Conservation (phyloP, 37 sponge, comb jelly and placozoan genomes). For the Oscarella lobularis region DNA sequence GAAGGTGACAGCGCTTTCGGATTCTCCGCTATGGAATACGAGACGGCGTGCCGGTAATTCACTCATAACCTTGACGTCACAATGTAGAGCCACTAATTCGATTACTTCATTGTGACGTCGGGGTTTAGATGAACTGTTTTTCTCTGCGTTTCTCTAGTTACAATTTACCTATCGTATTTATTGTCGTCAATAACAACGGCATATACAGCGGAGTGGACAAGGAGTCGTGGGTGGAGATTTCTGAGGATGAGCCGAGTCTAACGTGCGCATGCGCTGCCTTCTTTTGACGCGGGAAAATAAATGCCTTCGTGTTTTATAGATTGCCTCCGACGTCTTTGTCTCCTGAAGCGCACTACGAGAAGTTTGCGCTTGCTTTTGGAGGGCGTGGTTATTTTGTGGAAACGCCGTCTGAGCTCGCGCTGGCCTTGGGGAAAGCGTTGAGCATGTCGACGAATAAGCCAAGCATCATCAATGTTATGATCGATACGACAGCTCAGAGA, state of each 20-base stretch:
- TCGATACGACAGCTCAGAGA: constrained; percentile 38
- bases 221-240: too few relatives aligned
- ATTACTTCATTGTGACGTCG: not conserved
- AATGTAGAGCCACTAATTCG: too few relatives aligned
- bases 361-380: constrained; percentile 54
- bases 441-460: constrained; percentile 14
- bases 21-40: constrained; percentile 87
- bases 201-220: constrained; percentile 71
- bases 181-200: constrained; percentile 88
- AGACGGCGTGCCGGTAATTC: constrained; percentile 74
- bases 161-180: constrained; percentile 68
- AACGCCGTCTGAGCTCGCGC: constrained; percentile 31
- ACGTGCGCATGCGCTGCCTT: too few relatives aligned
- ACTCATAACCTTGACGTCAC: too few relatives aligned
- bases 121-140: too few relatives aligned
- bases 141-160: constrained; percentile 34
- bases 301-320: constrained; percentile 14
- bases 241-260: too few relatives aligned
- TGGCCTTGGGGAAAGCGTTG: constrained; percentile 20
- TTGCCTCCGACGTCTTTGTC: constrained; percentile 58
- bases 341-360: constrained; percentile 39
- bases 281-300: too few relatives aligned
- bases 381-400: constrained; percentile 33
- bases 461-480: constrained; percentile 52
- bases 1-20: constrained; percentile 98